Conservation (phyloP, 1,140 invertebrate species). For the Fopius arisanus region DNA sequence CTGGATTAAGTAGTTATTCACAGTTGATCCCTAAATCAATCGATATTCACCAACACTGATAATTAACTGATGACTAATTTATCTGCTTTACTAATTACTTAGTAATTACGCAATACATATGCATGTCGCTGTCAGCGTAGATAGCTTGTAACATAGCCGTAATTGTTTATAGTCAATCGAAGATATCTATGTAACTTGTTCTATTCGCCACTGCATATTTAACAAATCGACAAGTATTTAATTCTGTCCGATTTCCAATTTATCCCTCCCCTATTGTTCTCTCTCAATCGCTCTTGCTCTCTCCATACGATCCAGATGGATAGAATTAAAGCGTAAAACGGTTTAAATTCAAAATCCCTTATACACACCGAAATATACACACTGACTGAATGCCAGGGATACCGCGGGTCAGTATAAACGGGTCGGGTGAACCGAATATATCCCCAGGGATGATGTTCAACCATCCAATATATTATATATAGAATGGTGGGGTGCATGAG, state of each 20-base stretch:
- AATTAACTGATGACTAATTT: neutral
- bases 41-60: neutral
- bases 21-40: too few relatives aligned
- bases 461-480: neutral
- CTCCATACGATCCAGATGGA: neutral
- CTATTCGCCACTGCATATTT: neutral
- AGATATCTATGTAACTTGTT: neutral
- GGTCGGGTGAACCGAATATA: neutral
- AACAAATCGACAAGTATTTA: neutral
- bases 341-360: conserved; percentile 1
- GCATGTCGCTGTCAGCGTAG: neutral
- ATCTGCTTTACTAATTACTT: neutral
- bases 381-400: neutral
- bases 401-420: neutral
- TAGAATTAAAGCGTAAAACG: neutral
- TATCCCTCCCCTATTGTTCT: neutral
- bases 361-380: neutral
- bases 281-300: neutral
- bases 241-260: neutral
- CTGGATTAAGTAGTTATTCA: too few relatives aligned
- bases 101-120: neutral
- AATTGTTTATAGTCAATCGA: neutral
- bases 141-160: neutral
- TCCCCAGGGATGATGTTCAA: neutral
- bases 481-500: neutral